Conservation (phyloP, 2,113 vertebrate species). For the Vulpes ferrilata region DNA sequence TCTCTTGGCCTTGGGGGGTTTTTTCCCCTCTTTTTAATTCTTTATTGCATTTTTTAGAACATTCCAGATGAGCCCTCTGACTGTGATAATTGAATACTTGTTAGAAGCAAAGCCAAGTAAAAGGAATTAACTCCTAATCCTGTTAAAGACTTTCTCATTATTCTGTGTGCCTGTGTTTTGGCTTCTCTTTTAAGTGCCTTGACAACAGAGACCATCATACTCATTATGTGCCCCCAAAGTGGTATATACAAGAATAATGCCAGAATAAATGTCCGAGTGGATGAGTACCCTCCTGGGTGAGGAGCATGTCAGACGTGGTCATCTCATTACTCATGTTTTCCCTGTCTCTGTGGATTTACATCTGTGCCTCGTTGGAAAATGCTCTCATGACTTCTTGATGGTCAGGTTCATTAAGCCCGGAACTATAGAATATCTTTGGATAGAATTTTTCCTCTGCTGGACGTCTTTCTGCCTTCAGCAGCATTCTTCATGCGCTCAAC, state of each 20-base stretch:
- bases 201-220: not conserved
- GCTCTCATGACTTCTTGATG: not conserved
- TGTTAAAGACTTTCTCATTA: slow-evolving; percentile 22
- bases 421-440: not conserved
- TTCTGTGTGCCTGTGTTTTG: slow-evolving; percentile 20
- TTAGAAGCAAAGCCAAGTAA: slow-evolving; percentile 67
- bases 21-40: not conserved
- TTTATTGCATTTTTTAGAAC: slow-evolving; percentile 58
- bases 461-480: not conserved
- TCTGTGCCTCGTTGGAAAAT: not conserved
- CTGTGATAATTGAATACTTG: slow-evolving; percentile 60
- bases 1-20: not conserved
- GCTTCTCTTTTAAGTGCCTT: slow-evolving; percentile 11
- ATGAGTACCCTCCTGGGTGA: not conserved
- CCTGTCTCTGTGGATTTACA: not conserved
- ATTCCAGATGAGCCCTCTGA: slow-evolving; percentile 61
- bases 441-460: not conserved
- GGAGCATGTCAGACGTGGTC: not conserved
- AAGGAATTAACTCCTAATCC: slow-evolving; percentile 69
- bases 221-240: not conserved
- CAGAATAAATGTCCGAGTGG: not conserved
- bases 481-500: not conserved
- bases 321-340: not conserved
- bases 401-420: not conserved
- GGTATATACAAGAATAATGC: not conserved